These are phyloP conservation scores for Bugulina stolonifera DNA, from an alignment of 2,888 invertebrate species.

Conservation along the genomic window DNA sequence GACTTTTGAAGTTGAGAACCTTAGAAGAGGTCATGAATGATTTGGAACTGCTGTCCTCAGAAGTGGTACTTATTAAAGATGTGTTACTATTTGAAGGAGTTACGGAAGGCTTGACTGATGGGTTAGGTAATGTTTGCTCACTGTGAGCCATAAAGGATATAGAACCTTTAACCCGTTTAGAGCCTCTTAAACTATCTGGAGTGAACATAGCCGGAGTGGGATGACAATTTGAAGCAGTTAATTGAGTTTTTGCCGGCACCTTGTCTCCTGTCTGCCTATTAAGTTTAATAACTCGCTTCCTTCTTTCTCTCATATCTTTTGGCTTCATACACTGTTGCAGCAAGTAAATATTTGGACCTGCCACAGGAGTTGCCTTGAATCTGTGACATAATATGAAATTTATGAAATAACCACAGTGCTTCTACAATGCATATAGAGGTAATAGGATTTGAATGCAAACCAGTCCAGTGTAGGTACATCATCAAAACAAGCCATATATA, in stretches of 20 bases:
- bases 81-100: neutral
- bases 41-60: neutral
- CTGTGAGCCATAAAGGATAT: neutral
- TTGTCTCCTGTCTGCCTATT: neutral
- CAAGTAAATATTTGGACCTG: neutral
- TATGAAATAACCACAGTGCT: no score
- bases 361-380: neutral
- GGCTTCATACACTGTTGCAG: conserved; percentile 1
- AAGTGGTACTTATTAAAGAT: neutral
- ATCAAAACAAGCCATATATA: no score
- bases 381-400: no score
- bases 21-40: neutral
- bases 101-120: neutral
- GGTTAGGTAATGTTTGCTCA: neutral
- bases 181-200: neutral
- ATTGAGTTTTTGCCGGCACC: neutral
- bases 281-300: neutral
- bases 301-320: neutral
- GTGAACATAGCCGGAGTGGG: neutral
- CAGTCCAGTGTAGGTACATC: no score
- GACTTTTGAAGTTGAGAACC: neutral
- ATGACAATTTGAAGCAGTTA: no score
- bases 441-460: no score
- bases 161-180: neutral
- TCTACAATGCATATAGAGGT: no score